These are phyloP conservation scores for Solenopsis invicta DNA, from an alignment of 1,140 invertebrate species.

Conservation along the genomic window DNA sequence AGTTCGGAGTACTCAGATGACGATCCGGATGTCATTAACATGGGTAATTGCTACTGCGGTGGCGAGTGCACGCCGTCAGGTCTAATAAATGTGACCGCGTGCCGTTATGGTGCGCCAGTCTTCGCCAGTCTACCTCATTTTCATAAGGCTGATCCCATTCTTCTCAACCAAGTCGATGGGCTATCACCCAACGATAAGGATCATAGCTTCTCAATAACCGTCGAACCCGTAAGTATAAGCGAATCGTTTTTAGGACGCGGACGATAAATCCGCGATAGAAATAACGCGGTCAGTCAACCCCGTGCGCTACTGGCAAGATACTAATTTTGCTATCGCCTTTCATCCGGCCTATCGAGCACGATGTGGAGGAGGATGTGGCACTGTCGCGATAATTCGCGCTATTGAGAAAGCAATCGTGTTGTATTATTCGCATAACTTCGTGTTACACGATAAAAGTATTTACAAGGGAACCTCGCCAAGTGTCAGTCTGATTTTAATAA, in stretches of 20 bases:
- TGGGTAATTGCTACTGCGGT: constrained; percentile 90
- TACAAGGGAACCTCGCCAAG: too few relatives aligned
- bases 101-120: constrained; percentile 89
- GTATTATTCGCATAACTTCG: not conserved
- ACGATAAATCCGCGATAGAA: constrained; percentile 27
- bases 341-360: constrained; percentile 5
- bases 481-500: too few relatives aligned
- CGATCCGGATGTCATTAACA: constrained; percentile 88
- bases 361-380: not conserved
- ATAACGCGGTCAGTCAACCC: constrained; percentile 37
- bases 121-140: constrained; percentile 92
- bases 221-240: constrained; percentile 89
- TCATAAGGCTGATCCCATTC: constrained; percentile 88
- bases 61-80: constrained; percentile 91
- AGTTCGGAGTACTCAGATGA: constrained; percentile 41
- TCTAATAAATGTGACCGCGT: constrained; percentile 86
- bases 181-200: constrained; percentile 88
- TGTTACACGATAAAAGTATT: not conserved
- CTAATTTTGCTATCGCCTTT: constrained; percentile 50
- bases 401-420: constrained; percentile 40
- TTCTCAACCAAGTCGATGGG: constrained; percentile 87
- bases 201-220: constrained; percentile 88
- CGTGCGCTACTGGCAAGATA: constrained; percentile 13
- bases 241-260: not conserved
- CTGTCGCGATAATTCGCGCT: constrained; percentile 34